Conservation (phyloP, 2,797 vertebrate species). For the Micrastur ruficollis region DNA sequence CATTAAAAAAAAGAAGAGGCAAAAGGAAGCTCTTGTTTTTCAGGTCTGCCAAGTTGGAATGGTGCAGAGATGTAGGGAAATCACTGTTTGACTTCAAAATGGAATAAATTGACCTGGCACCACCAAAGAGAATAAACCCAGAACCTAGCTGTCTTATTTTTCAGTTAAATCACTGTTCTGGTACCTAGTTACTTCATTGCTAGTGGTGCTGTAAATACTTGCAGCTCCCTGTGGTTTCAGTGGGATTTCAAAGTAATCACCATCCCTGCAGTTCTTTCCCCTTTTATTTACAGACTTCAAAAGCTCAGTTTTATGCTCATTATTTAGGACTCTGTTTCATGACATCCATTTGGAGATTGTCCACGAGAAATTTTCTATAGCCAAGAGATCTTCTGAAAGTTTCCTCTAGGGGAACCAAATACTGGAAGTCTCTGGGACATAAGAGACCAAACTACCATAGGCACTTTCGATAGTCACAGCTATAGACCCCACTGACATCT, state of each 20-base stretch:
- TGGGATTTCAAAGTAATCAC: conserved; percentile 53
- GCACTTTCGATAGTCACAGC: not conserved
- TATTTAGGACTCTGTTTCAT: not conserved
- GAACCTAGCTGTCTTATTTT: not conserved
- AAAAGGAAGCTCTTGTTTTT: not conserved
- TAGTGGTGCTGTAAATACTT: conserved; percentile 36
- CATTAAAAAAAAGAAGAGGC: not conserved
- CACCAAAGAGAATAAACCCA: not conserved
- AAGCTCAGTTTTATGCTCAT: conserved; percentile 16
- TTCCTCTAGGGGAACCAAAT: not conserved
- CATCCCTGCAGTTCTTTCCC: not conserved
- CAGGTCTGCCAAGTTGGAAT: not conserved
- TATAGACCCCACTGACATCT: not conserved
- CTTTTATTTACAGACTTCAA: conserved; percentile 55
- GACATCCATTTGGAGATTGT: not conserved
- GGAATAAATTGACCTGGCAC: not conserved
- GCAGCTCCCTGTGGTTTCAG: conserved; percentile 27
- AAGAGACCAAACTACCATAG: not conserved
- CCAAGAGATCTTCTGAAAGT: not conserved
- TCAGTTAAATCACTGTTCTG: conserved; percentile 25
- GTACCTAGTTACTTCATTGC: conserved; percentile 53
- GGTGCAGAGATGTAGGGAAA: not conserved
- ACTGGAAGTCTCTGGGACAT: not conserved
- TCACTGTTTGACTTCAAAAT: not conserved
- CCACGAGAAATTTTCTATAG: not conserved